A percentile compares a stretch with the other conserved stretches of the same genome.
Conservation (phyloP, 1,140 invertebrate species). For the Holcopasites calliopsidis region DNA sequence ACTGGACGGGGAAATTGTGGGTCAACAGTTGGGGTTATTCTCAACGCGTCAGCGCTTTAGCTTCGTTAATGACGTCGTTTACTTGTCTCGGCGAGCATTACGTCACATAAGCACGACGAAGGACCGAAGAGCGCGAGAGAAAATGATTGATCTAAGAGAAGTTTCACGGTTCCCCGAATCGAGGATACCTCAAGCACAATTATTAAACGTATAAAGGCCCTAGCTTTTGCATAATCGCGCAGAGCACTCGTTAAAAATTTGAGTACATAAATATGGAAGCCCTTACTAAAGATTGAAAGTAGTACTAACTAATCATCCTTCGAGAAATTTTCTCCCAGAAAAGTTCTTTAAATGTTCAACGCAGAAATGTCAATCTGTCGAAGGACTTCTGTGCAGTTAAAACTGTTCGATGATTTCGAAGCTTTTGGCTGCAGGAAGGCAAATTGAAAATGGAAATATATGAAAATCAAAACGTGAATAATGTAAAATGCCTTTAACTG, state of each 20-base stretch:
- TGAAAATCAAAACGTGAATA: conserved; percentile 4
- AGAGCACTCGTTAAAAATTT: too few relatives aligned
- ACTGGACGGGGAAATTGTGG: conserved; percentile 55
- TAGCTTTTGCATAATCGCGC: too few relatives aligned
- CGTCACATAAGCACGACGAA: conserved; percentile 30
- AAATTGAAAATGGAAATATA: conserved; percentile 16
- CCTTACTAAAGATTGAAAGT: too few relatives aligned
- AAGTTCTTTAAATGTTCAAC: too few relatives aligned
- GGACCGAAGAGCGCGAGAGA: conserved; percentile 11
- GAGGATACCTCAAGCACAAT: background rate
- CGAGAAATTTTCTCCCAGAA: too few relatives aligned
- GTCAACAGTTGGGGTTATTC: conserved; percentile 64
- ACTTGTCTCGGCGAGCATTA: conserved; percentile 56
- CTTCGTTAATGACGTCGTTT: conserved; percentile 73
- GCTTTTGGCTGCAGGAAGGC: too few relatives aligned
- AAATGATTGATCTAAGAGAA: conserved; percentile 26
- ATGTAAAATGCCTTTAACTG: conserved; percentile 44
- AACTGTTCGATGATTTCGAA: too few relatives aligned
- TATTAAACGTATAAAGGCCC: background rate
- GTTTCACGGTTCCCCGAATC: conserved; percentile 12
- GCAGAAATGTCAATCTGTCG: too few relatives aligned
- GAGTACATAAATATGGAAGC: too few relatives aligned
- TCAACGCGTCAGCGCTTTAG: conserved; percentile 70
- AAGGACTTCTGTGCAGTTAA: too few relatives aligned
- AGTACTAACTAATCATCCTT: too few relatives aligned